Percentiles rank a stretch among this genome's conserved stretches.
Conservation (phyloP, 2,888 invertebrate genomes). For the Harmothoe impar region DNA sequence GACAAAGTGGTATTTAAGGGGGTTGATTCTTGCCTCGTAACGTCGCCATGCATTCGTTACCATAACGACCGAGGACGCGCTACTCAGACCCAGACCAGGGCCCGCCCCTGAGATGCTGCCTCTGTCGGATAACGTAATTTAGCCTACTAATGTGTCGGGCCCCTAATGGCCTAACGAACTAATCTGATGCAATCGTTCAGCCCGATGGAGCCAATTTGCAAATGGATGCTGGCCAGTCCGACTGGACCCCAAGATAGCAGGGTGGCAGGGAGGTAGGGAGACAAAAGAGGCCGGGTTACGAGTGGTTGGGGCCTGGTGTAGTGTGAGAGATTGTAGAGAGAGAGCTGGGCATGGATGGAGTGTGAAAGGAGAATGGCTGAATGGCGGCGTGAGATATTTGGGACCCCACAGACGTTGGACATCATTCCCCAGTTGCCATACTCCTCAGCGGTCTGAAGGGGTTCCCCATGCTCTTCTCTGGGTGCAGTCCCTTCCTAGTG, state of each 20-base stretch:
- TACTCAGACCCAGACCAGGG: neutral
- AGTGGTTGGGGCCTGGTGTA: conserved; percentile 1
- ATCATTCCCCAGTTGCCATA: too few species aligned
- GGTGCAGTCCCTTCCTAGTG: neutral
- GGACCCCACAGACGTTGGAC: too few species aligned
- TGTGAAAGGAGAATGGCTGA: neutral
- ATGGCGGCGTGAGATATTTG: too few species aligned
- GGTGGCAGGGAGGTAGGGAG: neutral
- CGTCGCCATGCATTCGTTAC: conserved; percentile 4
- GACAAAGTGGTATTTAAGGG: conserved; percentile 43
- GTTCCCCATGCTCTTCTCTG: too few species aligned
- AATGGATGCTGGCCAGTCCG: conserved; percentile 43
- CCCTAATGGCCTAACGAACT: conserved; percentile 60
- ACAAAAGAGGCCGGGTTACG: neutral
- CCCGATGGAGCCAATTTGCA: conserved; percentile 54
- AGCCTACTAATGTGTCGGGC: neutral
- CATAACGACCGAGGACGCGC: conserved; percentile 36
- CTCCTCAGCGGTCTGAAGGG: too few species aligned
- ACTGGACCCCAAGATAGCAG: conserved; percentile 18
- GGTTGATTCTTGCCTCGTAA: conserved; percentile 8
- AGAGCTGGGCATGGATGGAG: neutral
- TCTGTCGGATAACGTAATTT: conserved; percentile 44
- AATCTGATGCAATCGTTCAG: conserved; percentile 60
- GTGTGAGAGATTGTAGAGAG: neutral
- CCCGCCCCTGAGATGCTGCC: neutral